Conservation (phyloP, 2,113 vertebrate species). For the Rhombomys opimus region DNA sequence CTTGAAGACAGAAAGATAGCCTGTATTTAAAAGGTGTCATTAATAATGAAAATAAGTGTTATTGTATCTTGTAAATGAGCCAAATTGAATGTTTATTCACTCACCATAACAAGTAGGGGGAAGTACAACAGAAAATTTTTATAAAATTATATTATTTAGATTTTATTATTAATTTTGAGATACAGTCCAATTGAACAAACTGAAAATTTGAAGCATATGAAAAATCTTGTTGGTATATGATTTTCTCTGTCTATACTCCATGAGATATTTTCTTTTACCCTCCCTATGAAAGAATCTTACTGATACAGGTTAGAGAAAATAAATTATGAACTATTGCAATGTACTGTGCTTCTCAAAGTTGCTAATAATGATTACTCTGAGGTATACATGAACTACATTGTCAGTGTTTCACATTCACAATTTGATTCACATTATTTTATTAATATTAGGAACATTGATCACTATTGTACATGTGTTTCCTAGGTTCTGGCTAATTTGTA, state of each 20-base stretch:
- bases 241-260: not conserved
- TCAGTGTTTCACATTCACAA: not conserved
- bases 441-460: not conserved
- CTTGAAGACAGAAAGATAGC: slow-evolving; percentile 33
- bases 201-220: not conserved
- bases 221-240: not conserved
- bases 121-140: not conserved
- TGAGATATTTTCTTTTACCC: not conserved
- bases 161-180: not conserved
- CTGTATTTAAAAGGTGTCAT: slow-evolving; percentile 6
- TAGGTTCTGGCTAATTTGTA: not conserved
- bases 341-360: not conserved
- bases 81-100: slow-evolving; percentile 11
- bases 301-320: not conserved
- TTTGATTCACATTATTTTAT: not conserved
- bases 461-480: not conserved
- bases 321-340: not conserved
- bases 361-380: not conserved
- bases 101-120: not conserved
- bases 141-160: not conserved
- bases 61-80: not conserved
- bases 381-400: not conserved
- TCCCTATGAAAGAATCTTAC: not conserved
- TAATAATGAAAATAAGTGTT: slow-evolving; percentile 56
- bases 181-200: not conserved